Percentiles rank a stretch among this genome's conserved stretches.
phyloP scores from a whole-genome alignment of 2,113 vertebrate genomes.

The Chelonoidis abingdonii region DNA sequence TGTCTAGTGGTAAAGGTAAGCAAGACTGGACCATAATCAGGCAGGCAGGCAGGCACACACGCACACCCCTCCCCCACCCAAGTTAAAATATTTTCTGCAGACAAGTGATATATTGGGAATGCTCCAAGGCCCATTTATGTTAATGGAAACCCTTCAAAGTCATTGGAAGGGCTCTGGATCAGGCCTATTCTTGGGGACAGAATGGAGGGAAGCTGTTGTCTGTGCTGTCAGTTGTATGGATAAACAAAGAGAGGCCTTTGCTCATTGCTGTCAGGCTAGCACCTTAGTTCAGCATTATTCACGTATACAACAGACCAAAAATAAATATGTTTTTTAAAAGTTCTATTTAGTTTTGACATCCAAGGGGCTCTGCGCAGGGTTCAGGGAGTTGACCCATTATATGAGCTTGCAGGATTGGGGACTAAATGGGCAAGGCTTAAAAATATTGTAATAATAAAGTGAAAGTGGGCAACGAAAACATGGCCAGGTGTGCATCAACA shows the following conservation, averaged over 20 bases:
- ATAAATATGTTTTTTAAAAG: background rate
- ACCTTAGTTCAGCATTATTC: background rate
- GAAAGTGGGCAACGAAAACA: background rate
- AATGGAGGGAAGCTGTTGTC: background rate
- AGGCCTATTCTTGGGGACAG: background rate
- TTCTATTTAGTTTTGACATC: background rate
- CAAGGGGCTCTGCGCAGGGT: background rate
- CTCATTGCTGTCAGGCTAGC: background rate
- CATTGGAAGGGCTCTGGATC: background rate
- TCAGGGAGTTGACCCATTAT: rapidly evolving
- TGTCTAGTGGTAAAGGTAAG: conserved; percentile 10
- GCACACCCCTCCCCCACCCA: background rate
- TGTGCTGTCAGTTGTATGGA: background rate
- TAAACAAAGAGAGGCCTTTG: background rate
- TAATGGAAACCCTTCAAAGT: background rate
- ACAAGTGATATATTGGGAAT: background rate
- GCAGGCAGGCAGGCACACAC: conserved; percentile 24
- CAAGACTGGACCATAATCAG: background rate
- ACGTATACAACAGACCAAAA: background rate
- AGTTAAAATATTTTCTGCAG: background rate
- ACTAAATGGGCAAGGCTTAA: background rate
- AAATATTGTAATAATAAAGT: background rate
- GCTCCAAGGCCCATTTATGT: rapidly evolving
- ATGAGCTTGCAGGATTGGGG: background rate
- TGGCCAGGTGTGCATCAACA: background rate